Evolutionary conservation across 2,797 vertebrate species (phyloP), one percentile per base, ranked within the genome.

Genomic region (Tarsius wallacei): DNA sequence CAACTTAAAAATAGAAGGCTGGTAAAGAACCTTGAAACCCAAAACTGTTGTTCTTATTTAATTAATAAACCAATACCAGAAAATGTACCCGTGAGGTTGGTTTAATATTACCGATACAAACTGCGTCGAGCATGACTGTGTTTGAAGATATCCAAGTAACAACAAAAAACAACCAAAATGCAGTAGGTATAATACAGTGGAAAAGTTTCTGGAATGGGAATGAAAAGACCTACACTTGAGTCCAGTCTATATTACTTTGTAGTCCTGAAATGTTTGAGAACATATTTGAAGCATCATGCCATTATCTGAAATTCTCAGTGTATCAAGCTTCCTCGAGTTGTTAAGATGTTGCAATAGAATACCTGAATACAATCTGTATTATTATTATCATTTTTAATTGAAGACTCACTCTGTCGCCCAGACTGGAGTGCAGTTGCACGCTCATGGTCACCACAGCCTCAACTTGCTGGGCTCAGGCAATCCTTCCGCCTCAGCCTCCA

Each of bases 41-140:
- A 66, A 85, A 55, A 24, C n/a, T 68, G 61, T 61, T 84, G 1
- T 87, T 82, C 7, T 90, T 91, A 82, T 82, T 96, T 77, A 70
- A 84, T 71, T 66, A 57, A 70, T 59, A 68, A 87, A 63, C 1
- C 21, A 76, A 53, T 5, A 47, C 16, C 28, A 87, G 83, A 51
- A 81, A 28, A 36, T 8, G n/a, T 84, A 13, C 64, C 15, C 5
- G 71, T 70, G 26, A 97, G 49, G 61, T 77, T 82, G 53, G 33
- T 73, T 93, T 81, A 87, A n/a, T 88, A 77, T 93, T 90, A 42
- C 15, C 71, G 31, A 73, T 84, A 68, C 33, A 73, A 87, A 85
- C 2, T 61, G 26, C 31, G 28, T 63, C 19, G 47, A 78, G 24
- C 13, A 42, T 61, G 31, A 63, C 55, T 93, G 22, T 89, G 64